Evolutionary conservation across 2,888 invertebrate species (phyloP).

Genomic region (Willowsia nigromaculata): DNA sequence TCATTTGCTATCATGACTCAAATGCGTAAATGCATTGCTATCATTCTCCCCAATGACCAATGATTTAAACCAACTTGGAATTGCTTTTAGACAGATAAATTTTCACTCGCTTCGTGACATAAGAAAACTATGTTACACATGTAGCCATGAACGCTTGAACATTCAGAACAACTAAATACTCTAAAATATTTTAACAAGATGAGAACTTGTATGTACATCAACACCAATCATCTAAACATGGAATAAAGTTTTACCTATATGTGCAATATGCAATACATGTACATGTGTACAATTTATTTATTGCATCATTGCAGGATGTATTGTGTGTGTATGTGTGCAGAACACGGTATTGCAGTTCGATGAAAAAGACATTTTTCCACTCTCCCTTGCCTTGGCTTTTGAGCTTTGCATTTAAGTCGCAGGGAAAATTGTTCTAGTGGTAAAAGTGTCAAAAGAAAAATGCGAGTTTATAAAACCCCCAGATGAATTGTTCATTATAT

Average conservation of each 20-base stretch:
- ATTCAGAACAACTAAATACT: background rate
- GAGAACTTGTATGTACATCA: background rate
- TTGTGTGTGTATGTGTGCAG: background rate
- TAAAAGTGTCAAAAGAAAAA: conserved; percentile 30
- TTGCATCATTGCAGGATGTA: no score
- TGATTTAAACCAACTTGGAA: background rate
- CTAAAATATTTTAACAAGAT: background rate
- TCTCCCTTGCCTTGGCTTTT: no score
- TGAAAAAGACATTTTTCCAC: background rate
- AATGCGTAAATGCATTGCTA: background rate
- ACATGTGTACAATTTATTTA: background rate
- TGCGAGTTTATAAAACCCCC: background rate
- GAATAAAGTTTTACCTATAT: background rate
- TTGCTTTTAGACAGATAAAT: conserved; percentile 3
- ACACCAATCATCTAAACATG: background rate
- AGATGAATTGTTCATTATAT: background rate
- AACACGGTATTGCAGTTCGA: background rate
- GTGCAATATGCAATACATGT: no score
- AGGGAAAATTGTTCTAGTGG: background rate
- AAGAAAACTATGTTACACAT: background rate
- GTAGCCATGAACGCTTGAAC: background rate
- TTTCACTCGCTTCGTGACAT: conserved; percentile 24
- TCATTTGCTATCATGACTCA: background rate
- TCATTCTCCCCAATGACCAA: background rate
- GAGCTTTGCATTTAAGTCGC: no score